Evolutionary conservation across 37 sponge, comb jelly and placozoan genomes (phyloP), one percentile per base, ranked within the genome.

Genomic region (Bolinopsis microptera): DNA sequence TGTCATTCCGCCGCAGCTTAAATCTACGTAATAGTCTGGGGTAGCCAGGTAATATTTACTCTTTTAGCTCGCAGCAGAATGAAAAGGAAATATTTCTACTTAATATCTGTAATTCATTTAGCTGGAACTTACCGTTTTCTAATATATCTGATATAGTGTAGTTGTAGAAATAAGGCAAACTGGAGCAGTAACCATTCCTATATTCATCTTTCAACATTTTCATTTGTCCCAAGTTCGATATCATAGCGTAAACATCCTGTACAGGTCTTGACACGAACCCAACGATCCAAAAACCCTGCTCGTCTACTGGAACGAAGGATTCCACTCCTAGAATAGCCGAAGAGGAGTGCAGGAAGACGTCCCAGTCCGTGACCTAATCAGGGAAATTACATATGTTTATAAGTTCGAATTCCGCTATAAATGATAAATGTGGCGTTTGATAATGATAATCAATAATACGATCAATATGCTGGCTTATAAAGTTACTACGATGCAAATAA

Each of bases 81-180:
- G n/a, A n/a, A n/a, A n/a, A n/a, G n/a, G n/a, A n/a, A n/a, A n/a
- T n/a, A n/a, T n/a, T n/a, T n/a, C n/a, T n/a, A n/a, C n/a, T n/a
- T n/a, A n/a, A n/a, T n/a, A n/a, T n/a, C n/a, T n/a, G n/a, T n/a
- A n/a, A n/a, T n/a, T n/a, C n/a, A n/a, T n/a, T 48, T 48, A 13
- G 61, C 13, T 13, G 61, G 13, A 48, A 48, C 61, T 48, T 18
- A 48, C 61, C 9, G 5, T 13, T 48, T 13, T 48, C 61, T 18
- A 86, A 2, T 8, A 86, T 39, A 34, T 86, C 61, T 27, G 37
- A 8, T 3, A 86, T 41, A 31, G 41, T 86, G 27, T 86, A 41
- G 61, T 86, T 86, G 90, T 86, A 86, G 61, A 33, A 86, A 48
- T 86, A 86, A 0, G 90, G 90, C 35, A 86, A 27, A 48, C 39